Percentiles rank a stretch among this genome's conserved stretches.
phyloP scores from a whole-genome alignment of 2,797 vertebrate genomes.

The Pagetopsis macropterus region DNA sequence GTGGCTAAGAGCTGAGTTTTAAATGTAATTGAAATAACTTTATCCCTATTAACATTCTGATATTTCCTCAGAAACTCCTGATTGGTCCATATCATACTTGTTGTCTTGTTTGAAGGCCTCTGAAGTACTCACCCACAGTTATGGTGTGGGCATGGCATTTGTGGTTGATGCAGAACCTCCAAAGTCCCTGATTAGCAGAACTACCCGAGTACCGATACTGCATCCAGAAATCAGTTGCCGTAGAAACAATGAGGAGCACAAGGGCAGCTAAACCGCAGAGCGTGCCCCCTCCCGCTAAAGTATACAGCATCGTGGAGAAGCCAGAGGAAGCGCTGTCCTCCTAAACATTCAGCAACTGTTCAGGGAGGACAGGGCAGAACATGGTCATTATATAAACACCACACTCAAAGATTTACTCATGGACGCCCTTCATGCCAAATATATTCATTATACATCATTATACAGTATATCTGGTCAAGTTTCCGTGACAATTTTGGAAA shows the following conservation, averaged over 20 bases:
- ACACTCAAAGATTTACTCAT: not conserved
- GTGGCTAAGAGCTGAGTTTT: no score
- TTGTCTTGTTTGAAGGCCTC: not conserved
- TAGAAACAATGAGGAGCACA: conserved; percentile 87
- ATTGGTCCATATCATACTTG: not conserved
- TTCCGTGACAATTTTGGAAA: not conserved
- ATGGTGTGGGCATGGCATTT: conserved; percentile 87
- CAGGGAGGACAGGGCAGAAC: no score
- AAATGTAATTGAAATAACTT: no score
- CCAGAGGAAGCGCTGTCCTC: conserved; percentile 57
- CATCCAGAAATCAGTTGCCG: conserved; percentile 89
- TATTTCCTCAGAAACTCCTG: not conserved
- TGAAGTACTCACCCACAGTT: conserved; percentile 82
- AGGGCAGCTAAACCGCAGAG: conserved; percentile 85
- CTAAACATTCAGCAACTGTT: conserved; percentile 64
- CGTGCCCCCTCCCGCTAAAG: conserved; percentile 84
- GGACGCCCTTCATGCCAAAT: not conserved
- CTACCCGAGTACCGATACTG: conserved; percentile 86
- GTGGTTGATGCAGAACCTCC: conserved; percentile 87
- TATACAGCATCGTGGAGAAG: conserved; percentile 82
- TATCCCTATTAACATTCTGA: not conserved
- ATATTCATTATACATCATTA: not conserved
- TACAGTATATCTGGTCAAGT: not conserved
- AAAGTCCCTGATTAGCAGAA: conserved; percentile 87
- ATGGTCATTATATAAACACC: no score